Conservation (phyloP, 2,113 vertebrate species). For the Perccottus glenii region DNA sequence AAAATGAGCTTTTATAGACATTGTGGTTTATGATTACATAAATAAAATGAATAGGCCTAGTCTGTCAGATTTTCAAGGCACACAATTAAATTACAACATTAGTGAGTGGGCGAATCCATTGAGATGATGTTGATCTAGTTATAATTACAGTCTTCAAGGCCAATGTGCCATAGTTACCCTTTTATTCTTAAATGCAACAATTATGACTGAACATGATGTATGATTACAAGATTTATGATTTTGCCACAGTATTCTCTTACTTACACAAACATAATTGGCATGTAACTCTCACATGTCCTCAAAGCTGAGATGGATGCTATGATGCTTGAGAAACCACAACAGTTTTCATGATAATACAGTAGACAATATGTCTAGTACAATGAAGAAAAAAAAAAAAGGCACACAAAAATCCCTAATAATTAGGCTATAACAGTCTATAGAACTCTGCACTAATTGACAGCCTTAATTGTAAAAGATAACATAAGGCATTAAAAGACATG, state of each 20-base stretch:
- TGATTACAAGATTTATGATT: too few relatives aligned
- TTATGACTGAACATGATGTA: not conserved
- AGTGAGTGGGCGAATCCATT: not conserved
- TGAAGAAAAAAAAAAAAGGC: not conserved
- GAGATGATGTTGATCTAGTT: not conserved
- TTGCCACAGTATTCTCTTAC: not conserved
- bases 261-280: not conserved
- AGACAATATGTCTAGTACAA: constrained; percentile 1
- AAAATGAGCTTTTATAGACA: too few relatives aligned
- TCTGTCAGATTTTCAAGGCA: not conserved
- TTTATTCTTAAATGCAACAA: constrained; percentile 7
- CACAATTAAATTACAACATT: not conserved
- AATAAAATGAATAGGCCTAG: too few relatives aligned
- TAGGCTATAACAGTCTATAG: not conserved
- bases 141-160: constrained; percentile 5
- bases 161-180: not conserved
- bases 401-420: too few relatives aligned
- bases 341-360: constrained; percentile 17
- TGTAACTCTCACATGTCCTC: not conserved
- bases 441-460: constrained; percentile 10
- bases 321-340: constrained; percentile 3
- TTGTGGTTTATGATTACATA: too few relatives aligned
- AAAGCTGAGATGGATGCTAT: not conserved
- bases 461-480: constrained; percentile 17
- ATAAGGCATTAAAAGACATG: constrained; percentile 51